These are phyloP conservation scores for Aphelinus atriplicis DNA, from an alignment of 1,140 invertebrate species.

Conservation along the genomic window DNA sequence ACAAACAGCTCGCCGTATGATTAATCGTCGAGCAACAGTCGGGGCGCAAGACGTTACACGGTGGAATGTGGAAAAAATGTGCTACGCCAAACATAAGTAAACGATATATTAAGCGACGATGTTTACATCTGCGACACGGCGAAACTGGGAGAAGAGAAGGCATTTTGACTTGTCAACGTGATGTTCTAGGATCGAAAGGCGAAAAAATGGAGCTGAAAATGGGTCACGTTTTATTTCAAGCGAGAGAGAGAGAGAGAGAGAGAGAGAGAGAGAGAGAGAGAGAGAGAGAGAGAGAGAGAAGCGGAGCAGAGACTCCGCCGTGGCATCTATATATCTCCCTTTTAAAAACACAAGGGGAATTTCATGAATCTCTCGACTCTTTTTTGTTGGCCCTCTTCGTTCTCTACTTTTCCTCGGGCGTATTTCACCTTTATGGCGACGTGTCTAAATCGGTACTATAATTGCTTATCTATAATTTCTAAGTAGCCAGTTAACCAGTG, in stretches of 20 bases:
- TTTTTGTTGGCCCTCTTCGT: too few species aligned
- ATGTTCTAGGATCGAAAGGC: background rate
- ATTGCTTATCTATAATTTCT: constrained; percentile 13
- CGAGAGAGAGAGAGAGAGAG: background rate
- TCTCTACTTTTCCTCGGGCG: background rate
- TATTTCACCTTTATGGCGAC: constrained; percentile 23
- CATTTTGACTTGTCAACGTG: constrained; percentile 7
- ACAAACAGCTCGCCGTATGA: too few species aligned
- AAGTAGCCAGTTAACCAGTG: background rate
- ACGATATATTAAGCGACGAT: background rate
- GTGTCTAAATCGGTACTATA: constrained; percentile 18
- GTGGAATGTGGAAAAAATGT: too few species aligned
- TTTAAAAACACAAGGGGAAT: constrained; percentile 1
- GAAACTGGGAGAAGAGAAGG: background rate
- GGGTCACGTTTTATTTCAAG: constrained; percentile 29
- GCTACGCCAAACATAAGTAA: background rate
- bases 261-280: too few species aligned
- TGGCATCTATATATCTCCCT: constrained; percentile 29
- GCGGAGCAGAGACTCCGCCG: background rate
- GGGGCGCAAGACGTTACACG: too few species aligned
- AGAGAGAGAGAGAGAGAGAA: too few species aligned
- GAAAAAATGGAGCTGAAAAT: constrained; percentile 9
- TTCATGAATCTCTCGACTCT: constrained; percentile 2
- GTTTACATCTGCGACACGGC: background rate
- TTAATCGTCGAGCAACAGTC: too few species aligned